Conservation (phyloP, 2,113 vertebrate genomes). For the Cranoglanis bouderius region DNA sequence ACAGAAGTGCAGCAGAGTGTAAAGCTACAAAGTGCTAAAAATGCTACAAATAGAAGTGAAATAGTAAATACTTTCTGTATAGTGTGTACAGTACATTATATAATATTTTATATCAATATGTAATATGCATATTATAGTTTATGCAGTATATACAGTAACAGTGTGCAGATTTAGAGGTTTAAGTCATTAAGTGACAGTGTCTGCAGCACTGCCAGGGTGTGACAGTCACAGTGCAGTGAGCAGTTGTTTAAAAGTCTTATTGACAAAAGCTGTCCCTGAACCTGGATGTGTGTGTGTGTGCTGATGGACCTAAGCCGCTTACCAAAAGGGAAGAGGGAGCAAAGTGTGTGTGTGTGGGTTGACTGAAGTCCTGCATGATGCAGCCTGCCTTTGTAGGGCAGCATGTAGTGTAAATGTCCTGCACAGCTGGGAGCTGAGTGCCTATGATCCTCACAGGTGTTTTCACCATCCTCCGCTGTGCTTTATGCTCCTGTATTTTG, state of each 20-base stretch:
- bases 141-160: not conserved
- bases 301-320: conserved; percentile 17
- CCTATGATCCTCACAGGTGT: conserved; percentile 1
- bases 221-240: conserved; percentile 8
- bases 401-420: conserved; percentile 6
- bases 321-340: not conserved
- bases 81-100: not conserved
- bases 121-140: not conserved
- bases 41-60: not conserved
- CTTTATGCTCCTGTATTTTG: not conserved
- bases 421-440: not conserved
- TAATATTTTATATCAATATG: not conserved
- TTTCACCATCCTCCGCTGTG: conserved; percentile 4
- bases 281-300: not conserved
- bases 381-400: conserved; percentile 6
- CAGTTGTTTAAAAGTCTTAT: not conserved
- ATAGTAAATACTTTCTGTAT: not conserved
- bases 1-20: not conserved
- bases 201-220: not conserved
- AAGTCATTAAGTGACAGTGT: not conserved
- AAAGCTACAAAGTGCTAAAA: not conserved
- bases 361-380: conserved; percentile 21
- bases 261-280: conserved; percentile 20
- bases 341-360: not conserved
- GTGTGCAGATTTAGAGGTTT: not conserved